Evolutionary conservation across 2,888 invertebrate species (phyloP).

Genomic region (Helleia helle): DNA sequence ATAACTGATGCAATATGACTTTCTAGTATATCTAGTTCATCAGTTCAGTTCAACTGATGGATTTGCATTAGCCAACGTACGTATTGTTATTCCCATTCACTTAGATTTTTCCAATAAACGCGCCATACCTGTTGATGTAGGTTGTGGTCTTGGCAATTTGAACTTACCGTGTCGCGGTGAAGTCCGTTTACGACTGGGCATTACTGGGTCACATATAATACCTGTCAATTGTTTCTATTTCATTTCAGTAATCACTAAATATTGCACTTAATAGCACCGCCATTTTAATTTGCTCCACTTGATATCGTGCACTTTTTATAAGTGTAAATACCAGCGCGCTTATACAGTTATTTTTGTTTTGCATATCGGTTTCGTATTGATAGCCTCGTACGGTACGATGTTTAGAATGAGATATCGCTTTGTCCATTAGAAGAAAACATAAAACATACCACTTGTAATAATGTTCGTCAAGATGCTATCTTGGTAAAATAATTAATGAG

Average conservation of each 20-base stretch:
- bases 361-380: conserved; percentile 57
- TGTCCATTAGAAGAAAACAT: conserved; percentile 61
- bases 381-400: conserved; percentile 32
- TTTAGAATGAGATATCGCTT: conserved; percentile 38
- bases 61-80: conserved; percentile 51
- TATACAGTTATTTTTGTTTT: conserved; percentile 65
- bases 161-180: conserved; percentile 36
- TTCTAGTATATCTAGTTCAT: conserved; percentile 29
- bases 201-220: conserved; percentile 32
- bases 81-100: conserved; percentile 47
- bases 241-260: conserved; percentile 48
- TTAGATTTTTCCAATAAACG: conserved; percentile 48
- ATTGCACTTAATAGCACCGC: conserved; percentile 52
- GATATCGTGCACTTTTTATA: conserved; percentile 48
- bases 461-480: conserved; percentile 60
- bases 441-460: conserved; percentile 57
- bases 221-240: conserved; percentile 36
- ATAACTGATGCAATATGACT: conserved; percentile 24
- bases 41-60: conserved; percentile 30
- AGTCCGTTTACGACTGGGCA: conserved; percentile 26
- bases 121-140: conserved; percentile 37
- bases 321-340: conserved; percentile 51
- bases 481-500: conserved; percentile 58
- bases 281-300: conserved; percentile 51
- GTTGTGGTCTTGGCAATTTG: conserved; percentile 38